Base-by-base conservation (phyloP, 2,113 vertebrate genomes). In the Xiphorhynchus elegans region DNA sequence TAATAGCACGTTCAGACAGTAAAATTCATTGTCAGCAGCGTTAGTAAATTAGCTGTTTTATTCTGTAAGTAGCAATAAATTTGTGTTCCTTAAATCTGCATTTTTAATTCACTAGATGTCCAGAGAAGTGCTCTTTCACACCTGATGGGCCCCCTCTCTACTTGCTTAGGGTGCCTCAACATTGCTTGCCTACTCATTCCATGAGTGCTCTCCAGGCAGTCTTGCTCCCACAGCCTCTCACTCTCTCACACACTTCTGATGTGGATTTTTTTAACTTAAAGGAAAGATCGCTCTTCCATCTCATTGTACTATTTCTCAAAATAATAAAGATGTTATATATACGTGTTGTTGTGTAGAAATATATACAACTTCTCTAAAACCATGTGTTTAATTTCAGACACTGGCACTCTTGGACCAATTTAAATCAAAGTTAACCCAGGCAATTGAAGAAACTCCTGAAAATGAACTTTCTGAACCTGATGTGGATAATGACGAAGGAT, bases 371-470 rank as follows among this genome's bases (percentile, higher is more conserved):
- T 88, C 20, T 50, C 39, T 91, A 49, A 96, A 87, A 66, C 37
- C 8, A 7, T 39, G 19, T 86, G 15, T 96, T 89, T 97, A 11
- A 93, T 98, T 97, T 85, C 96, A 99, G 99, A 99, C 99, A 1
- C 94, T 99, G 90, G 99, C 98, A 1, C 97, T 99, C 33, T 97
- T 99, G 96, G 98, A 99, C 70, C 93, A 78, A 69, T 99, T 99
- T 96, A 99, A 99, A 97, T 98, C 98, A 84, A 99, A 99, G 94
- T 98, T 99, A 95, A 98, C 98, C 3, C 98, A 99, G 21, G 99
- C 99, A 39, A 99, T 99, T 94, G 98, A 98, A 21, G 99, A 99
- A 89, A 98, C 97, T 83, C 98, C 99, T 66, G 98, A 99, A 94
- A 97, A 97, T 82, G 98, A 98, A 10, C 93, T 98, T 88, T 98